phyloP scores from a whole-genome alignment of 23 tunicate species.

The Phallusia fumigata region DNA sequence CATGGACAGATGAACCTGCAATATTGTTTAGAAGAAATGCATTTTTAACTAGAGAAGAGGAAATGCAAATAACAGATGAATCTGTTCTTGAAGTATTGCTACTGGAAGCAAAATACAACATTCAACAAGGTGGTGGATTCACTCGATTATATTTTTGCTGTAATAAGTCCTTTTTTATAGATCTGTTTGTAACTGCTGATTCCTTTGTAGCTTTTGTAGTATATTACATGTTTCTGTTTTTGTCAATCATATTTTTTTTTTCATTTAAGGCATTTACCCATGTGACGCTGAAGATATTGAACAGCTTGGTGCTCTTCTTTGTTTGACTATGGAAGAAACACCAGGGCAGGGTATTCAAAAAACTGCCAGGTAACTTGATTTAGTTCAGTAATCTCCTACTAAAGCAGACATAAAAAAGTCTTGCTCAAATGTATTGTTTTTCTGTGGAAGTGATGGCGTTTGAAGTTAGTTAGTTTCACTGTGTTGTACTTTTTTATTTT shows the following conservation, averaged over 20 bases:
- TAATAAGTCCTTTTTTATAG: background rate
- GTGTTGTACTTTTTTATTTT: too few relatives aligned
- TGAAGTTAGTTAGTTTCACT: too few relatives aligned
- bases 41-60: slow-evolving; percentile 70
- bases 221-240: background rate
- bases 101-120: slow-evolving; percentile 76
- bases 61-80: slow-evolving; percentile 49
- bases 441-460: too few relatives aligned
- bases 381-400: background rate
- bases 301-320: slow-evolving; percentile 77
- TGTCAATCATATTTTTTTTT: background rate
- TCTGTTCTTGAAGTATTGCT: slow-evolving; percentile 42
- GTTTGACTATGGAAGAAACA: slow-evolving; percentile 40
- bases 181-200: too few relatives aligned
- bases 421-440: too few relatives aligned
- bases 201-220: too few relatives aligned
- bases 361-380: slow-evolving; percentile 22
- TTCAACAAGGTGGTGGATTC: slow-evolving; percentile 54
- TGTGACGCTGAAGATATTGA: slow-evolving; percentile 90
- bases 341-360: slow-evolving; percentile 26
- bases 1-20: slow-evolving; percentile 72
- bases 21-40: slow-evolving; percentile 77
- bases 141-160: background rate
- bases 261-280: slow-evolving; percentile 63
- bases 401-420: too few relatives aligned